Evolutionary conservation across 2,888 invertebrate genomes (phyloP).

Genomic region (Caenorhabditis imperialis): DNA sequence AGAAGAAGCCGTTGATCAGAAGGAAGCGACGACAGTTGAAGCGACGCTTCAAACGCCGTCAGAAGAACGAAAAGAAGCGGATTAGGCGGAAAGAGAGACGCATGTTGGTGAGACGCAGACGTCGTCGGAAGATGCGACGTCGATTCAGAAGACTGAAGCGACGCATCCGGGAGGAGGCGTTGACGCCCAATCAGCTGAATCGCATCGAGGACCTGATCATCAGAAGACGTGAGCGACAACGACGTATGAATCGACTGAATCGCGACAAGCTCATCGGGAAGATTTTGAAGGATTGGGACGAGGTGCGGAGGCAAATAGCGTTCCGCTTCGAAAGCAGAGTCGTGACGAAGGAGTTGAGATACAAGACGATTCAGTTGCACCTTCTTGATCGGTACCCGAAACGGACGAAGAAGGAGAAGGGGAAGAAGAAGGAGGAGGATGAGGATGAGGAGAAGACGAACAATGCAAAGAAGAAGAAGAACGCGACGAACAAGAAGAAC

Average conservation of each 20-base stretch:
- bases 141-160: slow-evolving; percentile 7
- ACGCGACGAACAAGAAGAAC: not conserved
- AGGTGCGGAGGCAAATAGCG: too few relatives aligned
- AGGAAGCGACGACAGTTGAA: not conserved
- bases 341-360: too few relatives aligned
- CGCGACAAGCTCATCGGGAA: too few relatives aligned
- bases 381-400: too few relatives aligned
- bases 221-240: too few relatives aligned
- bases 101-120: not conserved
- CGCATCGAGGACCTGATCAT: not conserved
- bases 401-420: slow-evolving; percentile 6
- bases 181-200: slow-evolving; percentile 17
- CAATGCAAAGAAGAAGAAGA: slow-evolving; percentile 3
- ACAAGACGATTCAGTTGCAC: too few relatives aligned
- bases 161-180: slow-evolving; percentile 1
- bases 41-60: too few relatives aligned
- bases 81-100: too few relatives aligned
- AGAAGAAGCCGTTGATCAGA: not conserved
- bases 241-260: too few relatives aligned
- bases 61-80: not conserved
- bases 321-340: too few relatives aligned
- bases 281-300: too few relatives aligned
- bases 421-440: not conserved
- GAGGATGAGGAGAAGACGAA: slow-evolving; percentile 3
- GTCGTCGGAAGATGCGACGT: slow-evolving; percentile 15